phyloP scores from a whole-genome alignment of 1,140 invertebrate species.

The Drosophila parabipectinata region DNA sequence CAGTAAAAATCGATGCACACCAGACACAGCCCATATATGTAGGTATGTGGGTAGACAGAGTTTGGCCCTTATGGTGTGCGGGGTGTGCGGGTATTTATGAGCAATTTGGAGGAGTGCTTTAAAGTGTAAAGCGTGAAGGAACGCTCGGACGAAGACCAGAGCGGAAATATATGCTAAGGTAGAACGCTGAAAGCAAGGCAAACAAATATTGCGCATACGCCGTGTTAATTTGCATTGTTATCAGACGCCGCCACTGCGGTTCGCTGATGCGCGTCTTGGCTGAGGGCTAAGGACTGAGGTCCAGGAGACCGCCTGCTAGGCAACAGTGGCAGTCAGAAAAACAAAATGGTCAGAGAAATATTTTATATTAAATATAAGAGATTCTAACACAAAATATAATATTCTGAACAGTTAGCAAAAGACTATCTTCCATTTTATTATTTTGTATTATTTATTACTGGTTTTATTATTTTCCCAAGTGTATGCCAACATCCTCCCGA shows the following conservation, averaged over 20 bases:
- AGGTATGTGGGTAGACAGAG: constrained; percentile 1
- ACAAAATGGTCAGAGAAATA: neutral
- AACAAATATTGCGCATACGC: constrained; percentile 72
- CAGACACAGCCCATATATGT: constrained; percentile 41
- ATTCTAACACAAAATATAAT: neutral
- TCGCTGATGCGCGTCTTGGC: constrained; percentile 72
- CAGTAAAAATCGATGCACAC: constrained; percentile 73
- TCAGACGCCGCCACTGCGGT: constrained; percentile 61
- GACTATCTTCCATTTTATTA: neutral
- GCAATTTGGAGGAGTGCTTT: constrained; percentile 76
- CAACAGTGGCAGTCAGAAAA: constrained; percentile 9
- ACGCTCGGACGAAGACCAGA: constrained; percentile 17
- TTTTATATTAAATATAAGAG: neutral
- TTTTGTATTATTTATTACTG: neutral
- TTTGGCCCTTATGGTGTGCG: neutral
- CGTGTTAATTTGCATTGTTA: constrained; percentile 77
- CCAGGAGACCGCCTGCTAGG: constrained; percentile 45
- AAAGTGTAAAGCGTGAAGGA: constrained; percentile 64
- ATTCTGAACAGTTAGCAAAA: neutral
- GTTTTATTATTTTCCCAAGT: constrained; percentile 1
- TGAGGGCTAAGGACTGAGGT: constrained; percentile 29
- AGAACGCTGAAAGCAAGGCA: constrained; percentile 34
- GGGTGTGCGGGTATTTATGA: constrained; percentile 62
- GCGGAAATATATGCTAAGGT: constrained; percentile 66
- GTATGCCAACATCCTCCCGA: neutral